Evolutionary conservation across 2,888 invertebrate genomes (phyloP).

Genomic region (Mesorhabditis spiculigera): DNA sequence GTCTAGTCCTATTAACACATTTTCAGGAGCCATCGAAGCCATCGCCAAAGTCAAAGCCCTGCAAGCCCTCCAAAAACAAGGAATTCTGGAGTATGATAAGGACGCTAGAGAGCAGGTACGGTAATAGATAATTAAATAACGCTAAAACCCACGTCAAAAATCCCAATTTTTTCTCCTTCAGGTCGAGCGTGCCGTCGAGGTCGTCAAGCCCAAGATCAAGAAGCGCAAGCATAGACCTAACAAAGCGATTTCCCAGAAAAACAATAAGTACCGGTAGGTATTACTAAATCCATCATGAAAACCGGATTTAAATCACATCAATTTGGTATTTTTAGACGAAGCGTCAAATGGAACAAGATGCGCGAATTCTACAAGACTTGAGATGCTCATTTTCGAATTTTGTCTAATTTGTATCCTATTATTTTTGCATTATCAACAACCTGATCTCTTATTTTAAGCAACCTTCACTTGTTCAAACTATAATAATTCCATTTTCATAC

Average conservation of each 20-base stretch:
- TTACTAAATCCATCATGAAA: no score
- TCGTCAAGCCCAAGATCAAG: neutral
- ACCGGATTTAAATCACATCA: no score
- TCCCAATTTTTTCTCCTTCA: neutral
- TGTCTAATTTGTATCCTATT: neutral
- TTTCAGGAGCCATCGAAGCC: neutral
- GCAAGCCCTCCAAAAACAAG: neutral
- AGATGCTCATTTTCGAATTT: neutral
- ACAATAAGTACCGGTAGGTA: no score
- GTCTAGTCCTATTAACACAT: neutral
- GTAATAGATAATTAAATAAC: no score
- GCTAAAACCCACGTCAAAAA: no score
- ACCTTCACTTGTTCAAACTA: no score
- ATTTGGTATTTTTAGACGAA: neutral
- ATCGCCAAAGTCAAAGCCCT: neutral
- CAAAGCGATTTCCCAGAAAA: no score
- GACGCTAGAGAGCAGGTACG: neutral
- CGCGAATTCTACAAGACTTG: neutral
- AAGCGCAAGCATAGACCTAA: neutral
- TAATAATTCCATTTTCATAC: no score
- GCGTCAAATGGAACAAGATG: neutral
- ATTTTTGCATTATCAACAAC: neutral
- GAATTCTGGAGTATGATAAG: neutral
- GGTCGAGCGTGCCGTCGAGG: conserved; percentile 6
- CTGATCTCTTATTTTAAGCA: neutral